Percentiles rank a stretch among this genome's conserved stretches.
Conservation (phyloP, 2,113 vertebrate species). For the Chloroceryle aenea region DNA sequence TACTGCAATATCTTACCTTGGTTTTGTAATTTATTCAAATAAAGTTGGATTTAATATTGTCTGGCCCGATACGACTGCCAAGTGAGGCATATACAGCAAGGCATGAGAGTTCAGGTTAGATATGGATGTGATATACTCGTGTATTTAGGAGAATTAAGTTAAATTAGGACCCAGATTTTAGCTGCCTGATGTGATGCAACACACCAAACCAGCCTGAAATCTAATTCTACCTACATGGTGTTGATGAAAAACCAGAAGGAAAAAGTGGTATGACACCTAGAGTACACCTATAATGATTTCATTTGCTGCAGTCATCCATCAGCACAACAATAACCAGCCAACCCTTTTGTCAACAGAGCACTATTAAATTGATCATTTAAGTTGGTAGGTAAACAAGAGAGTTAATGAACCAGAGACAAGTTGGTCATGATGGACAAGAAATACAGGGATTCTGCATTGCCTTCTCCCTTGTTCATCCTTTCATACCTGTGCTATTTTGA, state of each 20-base stretch:
- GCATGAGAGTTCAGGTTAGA: neutral
- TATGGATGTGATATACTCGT: neutral
- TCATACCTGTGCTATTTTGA: neutral
- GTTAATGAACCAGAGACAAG: conserved; percentile 46
- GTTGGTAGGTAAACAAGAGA: conserved; percentile 33
- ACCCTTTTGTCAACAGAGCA: conserved; percentile 41
- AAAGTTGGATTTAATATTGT: neutral
- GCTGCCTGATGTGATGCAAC: neutral
- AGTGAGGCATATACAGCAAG: neutral
- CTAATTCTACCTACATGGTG: neutral
- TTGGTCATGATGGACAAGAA: conserved; percentile 1
- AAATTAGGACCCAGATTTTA: neutral
- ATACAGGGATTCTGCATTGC: conserved; percentile 7
- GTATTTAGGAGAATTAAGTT: neutral
- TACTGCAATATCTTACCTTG: neutral
- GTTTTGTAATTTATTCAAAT: neutral
- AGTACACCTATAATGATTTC: neutral
- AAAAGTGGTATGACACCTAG: neutral
- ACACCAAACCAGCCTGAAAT: neutral
- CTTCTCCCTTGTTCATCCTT: neutral
- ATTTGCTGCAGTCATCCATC: conserved; percentile 18
- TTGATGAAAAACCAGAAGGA: neutral
- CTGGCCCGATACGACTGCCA: neutral
- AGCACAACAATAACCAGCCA: conserved; percentile 15
- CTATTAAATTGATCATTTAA: conserved; percentile 33